Evolutionary conservation across 2,888 invertebrate species (phyloP).

Genomic region (Argyra leucocephala): DNA sequence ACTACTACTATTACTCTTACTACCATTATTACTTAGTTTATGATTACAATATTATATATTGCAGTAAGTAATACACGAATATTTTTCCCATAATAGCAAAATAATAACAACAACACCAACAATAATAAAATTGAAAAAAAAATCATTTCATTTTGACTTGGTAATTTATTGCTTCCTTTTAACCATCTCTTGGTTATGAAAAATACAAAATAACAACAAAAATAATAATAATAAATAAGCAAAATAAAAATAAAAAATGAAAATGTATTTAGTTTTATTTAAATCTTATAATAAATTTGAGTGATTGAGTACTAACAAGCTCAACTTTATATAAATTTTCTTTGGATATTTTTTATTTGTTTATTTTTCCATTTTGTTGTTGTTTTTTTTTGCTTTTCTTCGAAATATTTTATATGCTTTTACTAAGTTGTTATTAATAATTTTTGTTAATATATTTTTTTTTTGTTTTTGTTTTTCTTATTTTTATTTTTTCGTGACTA

Average conservation of each 20-base stretch:
- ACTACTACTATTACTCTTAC: not conserved
- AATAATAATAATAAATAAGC: no score
- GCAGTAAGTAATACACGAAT: not conserved
- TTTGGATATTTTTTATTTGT: no score
- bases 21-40: not conserved
- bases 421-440: not conserved
- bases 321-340: no score
- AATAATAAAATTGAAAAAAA: no score
- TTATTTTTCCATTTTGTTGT: no score
- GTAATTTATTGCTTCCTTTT: conserved; percentile 1
- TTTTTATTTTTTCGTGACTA: not conserved
- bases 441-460: not conserved
- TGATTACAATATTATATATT: not conserved
- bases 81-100: not conserved
- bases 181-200: not conserved
- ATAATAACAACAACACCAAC: not conserved
- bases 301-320: conserved; percentile 6
- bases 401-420: not conserved
- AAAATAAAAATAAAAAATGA: not conserved
- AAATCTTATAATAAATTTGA: not conserved
- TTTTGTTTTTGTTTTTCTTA: not conserved
- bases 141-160: not conserved
- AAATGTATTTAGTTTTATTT: not conserved
- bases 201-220: not conserved
- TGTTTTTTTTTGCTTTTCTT: no score